A percentile compares a stretch with the other conserved stretches of the same genome.
phyloP scores from a whole-genome alignment of 2,797 vertebrate genomes.

The Crenuchus spilurus region DNA sequence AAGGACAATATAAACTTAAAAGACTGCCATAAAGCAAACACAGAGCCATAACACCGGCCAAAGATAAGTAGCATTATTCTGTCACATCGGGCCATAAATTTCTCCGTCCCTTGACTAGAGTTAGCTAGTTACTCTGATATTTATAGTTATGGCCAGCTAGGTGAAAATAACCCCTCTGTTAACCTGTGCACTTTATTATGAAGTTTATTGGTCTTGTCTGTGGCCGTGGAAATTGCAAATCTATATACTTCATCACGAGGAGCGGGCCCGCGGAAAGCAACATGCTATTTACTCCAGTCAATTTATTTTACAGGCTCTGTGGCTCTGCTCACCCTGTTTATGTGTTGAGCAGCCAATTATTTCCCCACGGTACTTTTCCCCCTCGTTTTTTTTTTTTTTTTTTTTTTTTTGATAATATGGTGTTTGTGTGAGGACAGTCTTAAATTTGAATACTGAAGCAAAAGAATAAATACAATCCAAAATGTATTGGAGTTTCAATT shows the following conservation, averaged over 20 bases:
- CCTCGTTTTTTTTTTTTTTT: neutral
- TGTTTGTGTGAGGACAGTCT: constrained; percentile 36
- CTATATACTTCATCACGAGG: constrained; percentile 63
- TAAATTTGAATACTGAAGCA: constrained; percentile 39
- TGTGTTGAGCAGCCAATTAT: constrained; percentile 56
- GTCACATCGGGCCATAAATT: constrained; percentile 41
- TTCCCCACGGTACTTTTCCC: constrained; percentile 41
- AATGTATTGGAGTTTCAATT: constrained; percentile 28
- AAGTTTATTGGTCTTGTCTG: constrained; percentile 64
- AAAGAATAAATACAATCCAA: constrained; percentile 36
- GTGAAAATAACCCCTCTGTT: constrained; percentile 58
- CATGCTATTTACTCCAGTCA: constrained; percentile 56
- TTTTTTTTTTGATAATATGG: constrained; percentile 42
- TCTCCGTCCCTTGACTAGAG: constrained; percentile 17
- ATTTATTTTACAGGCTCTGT: constrained; percentile 60
- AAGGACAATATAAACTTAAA: constrained; percentile 54
- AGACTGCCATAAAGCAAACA: constrained; percentile 54
- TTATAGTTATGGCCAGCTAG: constrained; percentile 56
- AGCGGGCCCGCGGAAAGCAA: constrained; percentile 48
- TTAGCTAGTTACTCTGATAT: constrained; percentile 59
- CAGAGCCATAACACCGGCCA: constrained; percentile 10
- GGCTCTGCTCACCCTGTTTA: constrained; percentile 52
- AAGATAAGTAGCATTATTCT: constrained; percentile 26
- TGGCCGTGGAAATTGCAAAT: constrained; percentile 64
- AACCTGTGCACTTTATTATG: constrained; percentile 60